Base-by-base conservation (phyloP, 2,888 invertebrate genomes). In the Tridacna crocea region DNA sequence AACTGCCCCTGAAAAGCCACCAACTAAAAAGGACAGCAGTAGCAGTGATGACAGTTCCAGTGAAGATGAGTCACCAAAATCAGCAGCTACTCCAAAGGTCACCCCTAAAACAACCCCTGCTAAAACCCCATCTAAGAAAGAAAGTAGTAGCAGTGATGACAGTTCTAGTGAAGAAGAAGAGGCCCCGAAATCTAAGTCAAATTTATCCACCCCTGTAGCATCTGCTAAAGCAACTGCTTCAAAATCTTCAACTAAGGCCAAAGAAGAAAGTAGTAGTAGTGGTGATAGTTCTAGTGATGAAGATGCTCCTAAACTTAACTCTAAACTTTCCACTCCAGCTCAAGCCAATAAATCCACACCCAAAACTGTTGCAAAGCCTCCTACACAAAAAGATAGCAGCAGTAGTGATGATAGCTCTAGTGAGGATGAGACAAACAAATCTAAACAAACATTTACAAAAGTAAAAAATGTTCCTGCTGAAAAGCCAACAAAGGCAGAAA, bases 121-220 rank as follows among this genome's bases (percentile, higher is more conserved):
- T 13, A 36, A 48, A 55, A 61, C 65, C 73, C 51, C 48, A 12
- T n/a, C 63, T 19, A 65, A 66, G 48, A 61, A 2, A 6, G 63
- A 73, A 63, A 68, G 68, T 58, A 72, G 73, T 26, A 82, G 80
- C 55, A 78, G 70, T 70, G 74, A 74, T 27, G 80, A 83, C 4
- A 87, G 86, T 79, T 84, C 83, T 22, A 70, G 72, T 66, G 87
- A 86, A 15, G 86, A 87, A 55, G 83, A 84, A 65, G 72, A 22
- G 19, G 74, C 80, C 26, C 78, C 72, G 15, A 73, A 78, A 77
- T 36, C 36, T 36, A 36, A 36, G 36, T 36, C 36, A 36, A 36
- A 36, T 36, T 36, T 36, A 36, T 36, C 68, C 47, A 60, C 78
- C 26, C 55, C 79, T 19, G 75, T 68, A 46, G 47, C 68, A 17